Percentiles rank a stretch among this genome's conserved stretches.
Conservation (phyloP, 2,888 invertebrate genomes). For the Pseudeuparius sepicola region DNA sequence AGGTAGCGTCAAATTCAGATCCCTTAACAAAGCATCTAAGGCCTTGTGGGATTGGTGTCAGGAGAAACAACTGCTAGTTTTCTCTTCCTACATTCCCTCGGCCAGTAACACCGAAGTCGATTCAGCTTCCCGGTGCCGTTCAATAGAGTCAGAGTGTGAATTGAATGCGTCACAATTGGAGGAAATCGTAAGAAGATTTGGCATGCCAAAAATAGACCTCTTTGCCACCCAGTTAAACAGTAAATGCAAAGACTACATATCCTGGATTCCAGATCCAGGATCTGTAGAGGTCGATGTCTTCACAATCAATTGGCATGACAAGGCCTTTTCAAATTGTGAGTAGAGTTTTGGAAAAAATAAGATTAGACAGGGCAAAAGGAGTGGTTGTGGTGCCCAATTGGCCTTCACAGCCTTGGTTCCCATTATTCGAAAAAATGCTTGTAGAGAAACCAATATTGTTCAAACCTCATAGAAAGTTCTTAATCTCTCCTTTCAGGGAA, state of each 20-base stretch:
- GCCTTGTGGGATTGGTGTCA: conserved; percentile 16
- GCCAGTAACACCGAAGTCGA: conserved; percentile 14
- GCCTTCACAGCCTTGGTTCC: too few species aligned
- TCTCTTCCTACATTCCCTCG: conserved; percentile 13
- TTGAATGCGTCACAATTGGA: conserved; percentile 12
- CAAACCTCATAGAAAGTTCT: too few species aligned
- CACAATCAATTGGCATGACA: too few species aligned
- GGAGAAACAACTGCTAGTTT: conserved; percentile 10
- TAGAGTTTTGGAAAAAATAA: too few species aligned
- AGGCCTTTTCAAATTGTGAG: too few species aligned
- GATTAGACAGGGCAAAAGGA: too few species aligned
- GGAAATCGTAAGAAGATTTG: conserved; percentile 18
- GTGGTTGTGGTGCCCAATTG: too few species aligned
- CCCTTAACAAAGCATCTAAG: conserved; percentile 4
- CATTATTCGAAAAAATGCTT: too few species aligned
- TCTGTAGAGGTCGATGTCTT: too few species aligned
- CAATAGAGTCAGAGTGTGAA: conserved; percentile 11
- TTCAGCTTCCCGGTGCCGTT: conserved; percentile 6
- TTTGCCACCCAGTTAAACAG: conserved; percentile 29
- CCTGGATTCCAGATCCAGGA: too few species aligned
- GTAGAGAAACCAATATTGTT: too few species aligned
- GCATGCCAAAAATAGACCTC: conserved; percentile 23
- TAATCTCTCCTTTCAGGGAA: too few species aligned
- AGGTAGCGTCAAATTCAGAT: conserved; percentile 8
- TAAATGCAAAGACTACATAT: conserved; percentile 5